Conservation (phyloP, 2,888 invertebrate species). For the Ischnura elegans region DNA sequence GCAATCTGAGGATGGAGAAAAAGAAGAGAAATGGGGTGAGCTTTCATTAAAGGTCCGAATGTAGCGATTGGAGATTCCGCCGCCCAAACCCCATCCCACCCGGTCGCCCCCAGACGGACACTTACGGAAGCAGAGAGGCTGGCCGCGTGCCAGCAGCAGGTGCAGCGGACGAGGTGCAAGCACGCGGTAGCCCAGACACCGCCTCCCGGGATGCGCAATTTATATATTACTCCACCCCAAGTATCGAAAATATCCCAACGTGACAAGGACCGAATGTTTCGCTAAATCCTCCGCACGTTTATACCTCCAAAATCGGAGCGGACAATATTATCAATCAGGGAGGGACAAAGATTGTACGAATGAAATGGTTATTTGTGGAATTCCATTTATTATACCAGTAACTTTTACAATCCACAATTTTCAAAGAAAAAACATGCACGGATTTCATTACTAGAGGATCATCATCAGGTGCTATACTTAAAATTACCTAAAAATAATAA, state of each 20-base stretch:
- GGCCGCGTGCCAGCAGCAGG: conserved; percentile 57
- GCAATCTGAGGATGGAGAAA: not conserved
- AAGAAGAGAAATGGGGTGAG: not conserved
- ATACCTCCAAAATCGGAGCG: too few species aligned
- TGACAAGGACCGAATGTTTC: too few species aligned
- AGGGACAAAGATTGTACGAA: too few species aligned
- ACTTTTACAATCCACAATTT: too few species aligned
- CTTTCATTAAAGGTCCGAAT: not conserved
- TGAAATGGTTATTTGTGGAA: too few species aligned
- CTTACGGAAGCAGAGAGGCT: conserved; percentile 33
- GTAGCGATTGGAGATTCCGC: not conserved
- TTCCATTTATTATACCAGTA: too few species aligned
- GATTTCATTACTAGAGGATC: too few species aligned
- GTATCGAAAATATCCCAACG: not conserved
- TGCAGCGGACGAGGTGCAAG: conserved; percentile 39
- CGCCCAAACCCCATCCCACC: not conserved
- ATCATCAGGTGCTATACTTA: too few species aligned
- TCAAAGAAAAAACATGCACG: too few species aligned
- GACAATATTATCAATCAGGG: too few species aligned
- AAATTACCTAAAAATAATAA: too few species aligned
- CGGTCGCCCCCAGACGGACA: conserved; percentile 45
- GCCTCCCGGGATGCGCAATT: conserved; percentile 18
- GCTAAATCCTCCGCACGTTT: too few species aligned
- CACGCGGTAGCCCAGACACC: conserved; percentile 37
- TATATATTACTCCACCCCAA: conserved; percentile 44